Percentiles rank a stretch among this genome's conserved stretches.
phyloP scores from a whole-genome alignment of 37 sponge, comb jelly and placozoan species.

The Beroe ovata region DNA sequence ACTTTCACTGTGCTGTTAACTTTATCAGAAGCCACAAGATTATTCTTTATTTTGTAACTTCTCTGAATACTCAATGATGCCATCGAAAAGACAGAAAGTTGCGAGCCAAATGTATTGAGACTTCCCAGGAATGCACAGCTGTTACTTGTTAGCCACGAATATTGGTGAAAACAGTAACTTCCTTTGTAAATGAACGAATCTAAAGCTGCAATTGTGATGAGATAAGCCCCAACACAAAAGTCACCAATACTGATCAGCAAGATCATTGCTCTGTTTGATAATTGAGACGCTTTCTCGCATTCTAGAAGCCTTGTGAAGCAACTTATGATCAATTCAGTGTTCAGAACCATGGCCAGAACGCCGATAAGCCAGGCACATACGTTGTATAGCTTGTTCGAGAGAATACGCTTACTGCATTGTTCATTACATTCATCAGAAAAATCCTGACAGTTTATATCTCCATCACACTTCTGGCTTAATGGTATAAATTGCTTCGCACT shows the following conservation, averaged over 20 bases:
- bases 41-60: background rate
- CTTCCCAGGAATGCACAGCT: background rate
- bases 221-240: background rate
- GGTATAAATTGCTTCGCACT: background rate
- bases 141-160: background rate
- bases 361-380: background rate
- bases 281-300: background rate
- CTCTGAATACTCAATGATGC: background rate
- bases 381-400: background rate
- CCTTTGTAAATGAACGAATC: background rate
- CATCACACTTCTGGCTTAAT: background rate
- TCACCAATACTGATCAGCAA: background rate
- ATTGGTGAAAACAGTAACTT: background rate
- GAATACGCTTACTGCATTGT: background rate
- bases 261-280: background rate
- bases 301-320: background rate
- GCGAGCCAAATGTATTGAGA: background rate
- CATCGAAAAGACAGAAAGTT: conserved; percentile 9
- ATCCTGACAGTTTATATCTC: background rate
- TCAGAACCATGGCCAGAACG: background rate
- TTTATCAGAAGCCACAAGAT: background rate
- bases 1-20: too few species aligned
- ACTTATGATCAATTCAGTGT: background rate
- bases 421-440: conserved; percentile 24
- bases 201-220: background rate